phyloP scores from a whole-genome alignment of 2,888 invertebrate genomes.

The Ophion slaviceki region DNA sequence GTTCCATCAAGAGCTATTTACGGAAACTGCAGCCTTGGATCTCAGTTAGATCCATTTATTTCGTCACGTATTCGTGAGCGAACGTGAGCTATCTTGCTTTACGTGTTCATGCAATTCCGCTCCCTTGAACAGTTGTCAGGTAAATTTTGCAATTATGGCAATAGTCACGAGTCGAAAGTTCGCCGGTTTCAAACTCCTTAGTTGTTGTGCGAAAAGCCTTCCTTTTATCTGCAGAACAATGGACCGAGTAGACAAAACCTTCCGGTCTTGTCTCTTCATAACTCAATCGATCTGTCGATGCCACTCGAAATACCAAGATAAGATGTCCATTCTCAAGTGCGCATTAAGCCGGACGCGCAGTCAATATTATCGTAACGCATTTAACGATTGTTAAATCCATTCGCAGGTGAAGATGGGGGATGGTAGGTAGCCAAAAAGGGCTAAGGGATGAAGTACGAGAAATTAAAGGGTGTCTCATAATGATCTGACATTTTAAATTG shows the following conservation, averaged over 20 bases:
- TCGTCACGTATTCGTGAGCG: slow-evolving; percentile 15
- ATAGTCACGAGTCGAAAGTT: slow-evolving; percentile 19
- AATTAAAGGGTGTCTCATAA: no score
- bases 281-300: background rate
- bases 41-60: slow-evolving; percentile 42
- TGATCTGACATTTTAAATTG: no score
- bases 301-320: no score
- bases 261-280: no score
- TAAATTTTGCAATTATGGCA: slow-evolving; percentile 25
- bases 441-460: no score
- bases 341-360: no score
- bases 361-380: no score
- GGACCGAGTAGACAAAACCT: background rate
- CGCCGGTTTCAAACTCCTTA: background rate
- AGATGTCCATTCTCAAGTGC: no score
- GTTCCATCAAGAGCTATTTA: background rate
- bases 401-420: no score
- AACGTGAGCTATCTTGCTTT: background rate
- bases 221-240: background rate
- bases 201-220: background rate
- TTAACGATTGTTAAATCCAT: no score
- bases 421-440: no score
- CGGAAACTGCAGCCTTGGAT: slow-evolving; percentile 38
- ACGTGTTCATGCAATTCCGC: background rate
- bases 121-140: slow-evolving; percentile 46